These are phyloP conservation scores for Notodromas monacha DNA, from an alignment of 2,888 invertebrate species.

Conservation along the genomic window DNA sequence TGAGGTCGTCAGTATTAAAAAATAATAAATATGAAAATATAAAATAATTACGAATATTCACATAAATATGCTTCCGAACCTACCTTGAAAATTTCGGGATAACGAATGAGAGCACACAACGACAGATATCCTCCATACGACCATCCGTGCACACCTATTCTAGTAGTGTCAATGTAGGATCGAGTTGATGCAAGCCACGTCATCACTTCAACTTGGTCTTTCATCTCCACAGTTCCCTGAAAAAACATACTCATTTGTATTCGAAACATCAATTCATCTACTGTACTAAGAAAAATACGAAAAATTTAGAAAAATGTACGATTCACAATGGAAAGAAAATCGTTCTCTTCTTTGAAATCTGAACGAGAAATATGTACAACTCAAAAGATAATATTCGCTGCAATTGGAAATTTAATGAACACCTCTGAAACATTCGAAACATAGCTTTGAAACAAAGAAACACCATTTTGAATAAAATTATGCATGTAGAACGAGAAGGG, in stretches of 20 bases:
- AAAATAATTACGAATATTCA: too few relatives aligned
- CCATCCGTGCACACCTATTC: conserved; percentile 92
- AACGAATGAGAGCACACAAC: conserved; percentile 64
- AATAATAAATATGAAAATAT: conserved; percentile 7
- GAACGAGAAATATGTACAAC: too few relatives aligned
- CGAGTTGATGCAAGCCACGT: conserved; percentile 47
- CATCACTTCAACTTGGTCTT: conserved; percentile 79
- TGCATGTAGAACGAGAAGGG: neutral
- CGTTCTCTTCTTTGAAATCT: too few relatives aligned
- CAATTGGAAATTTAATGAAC: neutral
- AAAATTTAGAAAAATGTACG: neutral
- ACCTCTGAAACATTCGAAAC: conserved; percentile 2
- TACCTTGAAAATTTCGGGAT: conserved; percentile 71
- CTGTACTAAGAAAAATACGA: conserved; percentile 6
- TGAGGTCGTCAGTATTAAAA: neutral
- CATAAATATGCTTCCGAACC: too few relatives aligned
- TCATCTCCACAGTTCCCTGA: conserved; percentile 57
- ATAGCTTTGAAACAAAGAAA: neutral
- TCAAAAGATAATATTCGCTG: conserved; percentile 1
- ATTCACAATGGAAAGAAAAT: too few relatives aligned
- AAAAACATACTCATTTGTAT: conserved; percentile 9
- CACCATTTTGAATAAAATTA: too few relatives aligned
- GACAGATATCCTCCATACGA: conserved; percentile 95
- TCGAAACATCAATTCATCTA: conserved; percentile 2
- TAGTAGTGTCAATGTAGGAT: conserved; percentile 56